Percentiles rank a stretch among this genome's conserved stretches.
Conservation (phyloP, 2,113 vertebrate genomes). For the Physeter macrocephalus region DNA sequence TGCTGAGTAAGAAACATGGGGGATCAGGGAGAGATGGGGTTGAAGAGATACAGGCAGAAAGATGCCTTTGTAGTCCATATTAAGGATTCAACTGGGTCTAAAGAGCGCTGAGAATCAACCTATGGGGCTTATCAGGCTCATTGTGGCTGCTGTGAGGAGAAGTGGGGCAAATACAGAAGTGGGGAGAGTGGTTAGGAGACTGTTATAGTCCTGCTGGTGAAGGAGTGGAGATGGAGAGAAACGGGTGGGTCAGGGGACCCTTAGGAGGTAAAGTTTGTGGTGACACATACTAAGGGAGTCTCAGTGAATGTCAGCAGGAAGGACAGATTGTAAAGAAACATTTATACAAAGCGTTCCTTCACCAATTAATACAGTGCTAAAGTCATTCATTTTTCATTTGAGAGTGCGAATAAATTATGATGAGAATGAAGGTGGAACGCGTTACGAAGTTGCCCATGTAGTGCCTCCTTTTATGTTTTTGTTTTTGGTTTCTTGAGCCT, state of each 20-base stretch:
- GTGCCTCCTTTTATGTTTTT: no score
- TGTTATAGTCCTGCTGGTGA: neutral
- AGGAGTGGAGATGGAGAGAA: neutral
- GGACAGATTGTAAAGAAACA: neutral
- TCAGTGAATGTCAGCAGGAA: neutral
- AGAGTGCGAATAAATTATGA: neutral
- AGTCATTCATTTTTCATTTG: neutral
- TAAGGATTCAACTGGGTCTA: neutral
- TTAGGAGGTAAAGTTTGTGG: neutral
- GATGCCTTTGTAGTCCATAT: no score
- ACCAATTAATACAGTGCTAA: neutral
- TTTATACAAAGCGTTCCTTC: neutral
- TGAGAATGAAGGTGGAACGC: neutral
- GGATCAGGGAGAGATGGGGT: neutral
- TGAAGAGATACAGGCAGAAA: neutral
- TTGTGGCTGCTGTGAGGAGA: neutral
- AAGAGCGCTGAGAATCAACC: neutral
- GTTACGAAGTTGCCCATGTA: neutral
- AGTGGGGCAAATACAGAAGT: rapidly evolving
- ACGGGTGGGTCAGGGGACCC: neutral
- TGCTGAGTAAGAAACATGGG: neutral
- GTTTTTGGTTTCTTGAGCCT: neutral
- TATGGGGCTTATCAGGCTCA: neutral
- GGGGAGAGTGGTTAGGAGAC: no score
- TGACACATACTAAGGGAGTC: neutral